Conservation (phyloP, 53 echinoderm and acorn worm species). For the Temnopleurus reevesii region DNA sequence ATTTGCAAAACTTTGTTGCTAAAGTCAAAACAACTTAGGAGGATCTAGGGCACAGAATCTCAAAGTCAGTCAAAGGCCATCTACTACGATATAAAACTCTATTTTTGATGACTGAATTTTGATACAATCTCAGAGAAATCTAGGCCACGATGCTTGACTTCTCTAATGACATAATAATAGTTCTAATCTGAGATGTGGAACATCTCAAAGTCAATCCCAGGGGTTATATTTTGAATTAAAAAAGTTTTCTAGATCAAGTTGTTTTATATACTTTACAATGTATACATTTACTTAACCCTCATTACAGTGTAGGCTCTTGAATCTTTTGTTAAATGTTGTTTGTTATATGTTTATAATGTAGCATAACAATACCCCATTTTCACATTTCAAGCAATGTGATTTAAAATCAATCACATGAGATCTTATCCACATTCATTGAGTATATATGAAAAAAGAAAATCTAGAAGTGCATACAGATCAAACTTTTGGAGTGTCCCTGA, state of each 20-base stretch:
- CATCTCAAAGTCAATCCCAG: neutral
- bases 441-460: no score
- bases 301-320: no score
- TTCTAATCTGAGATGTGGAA: neutral
- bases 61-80: neutral
- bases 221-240: neutral
- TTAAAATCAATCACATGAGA: no score
- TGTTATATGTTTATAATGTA: no score
- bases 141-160: neutral
- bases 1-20: neutral
- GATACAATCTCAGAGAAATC: neutral
- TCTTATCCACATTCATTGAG: no score
- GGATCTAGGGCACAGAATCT: neutral
- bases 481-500: neutral
- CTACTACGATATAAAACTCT: neutral
- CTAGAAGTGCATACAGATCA: no score
- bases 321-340: no score
- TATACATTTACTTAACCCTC: no score
- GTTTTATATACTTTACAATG: no score
- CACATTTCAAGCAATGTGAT: no score
- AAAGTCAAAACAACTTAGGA: neutral
- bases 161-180: constrained; percentile 4
- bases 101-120: neutral
- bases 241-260: neutral
- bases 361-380: no score